Conservation (phyloP, 2,888 invertebrate species). For the Steinernema hermaphroditum region DNA sequence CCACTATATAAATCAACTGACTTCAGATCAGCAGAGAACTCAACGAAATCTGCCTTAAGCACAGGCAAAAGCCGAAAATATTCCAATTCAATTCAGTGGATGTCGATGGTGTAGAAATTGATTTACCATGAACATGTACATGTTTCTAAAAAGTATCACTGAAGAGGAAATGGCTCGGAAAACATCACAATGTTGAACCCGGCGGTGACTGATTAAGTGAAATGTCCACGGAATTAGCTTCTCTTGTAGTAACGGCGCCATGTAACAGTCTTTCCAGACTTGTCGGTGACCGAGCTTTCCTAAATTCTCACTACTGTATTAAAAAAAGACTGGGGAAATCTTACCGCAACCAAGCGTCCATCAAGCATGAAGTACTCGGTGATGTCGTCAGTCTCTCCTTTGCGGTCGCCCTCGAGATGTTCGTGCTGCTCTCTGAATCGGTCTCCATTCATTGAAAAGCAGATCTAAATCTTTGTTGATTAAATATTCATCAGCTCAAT, state of each 20-base stretch:
- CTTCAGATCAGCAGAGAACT: slow-evolving; percentile 57
- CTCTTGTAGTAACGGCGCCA: slow-evolving; percentile 22
- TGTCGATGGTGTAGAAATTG: slow-evolving; percentile 64
- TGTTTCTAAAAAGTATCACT: neutral
- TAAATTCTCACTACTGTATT: neutral
- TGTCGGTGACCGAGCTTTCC: slow-evolving; percentile 24
- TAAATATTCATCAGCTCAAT: neutral
- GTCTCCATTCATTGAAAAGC: slow-evolving; percentile 20
- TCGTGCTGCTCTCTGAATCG: slow-evolving; percentile 22
- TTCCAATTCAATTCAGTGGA: slow-evolving; percentile 65
- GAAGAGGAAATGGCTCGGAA: neutral
- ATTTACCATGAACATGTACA: slow-evolving; percentile 47
- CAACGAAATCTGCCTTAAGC: slow-evolving; percentile 61
- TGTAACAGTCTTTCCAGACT: slow-evolving; percentile 17
- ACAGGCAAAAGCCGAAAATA: slow-evolving; percentile 63
- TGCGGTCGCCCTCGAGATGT: slow-evolving; percentile 23
- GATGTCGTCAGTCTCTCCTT: slow-evolving; percentile 18
- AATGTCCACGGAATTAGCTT: neutral
- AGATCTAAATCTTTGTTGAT: slow-evolving; percentile 4
- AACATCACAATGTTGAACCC: slow-evolving; percentile 17
- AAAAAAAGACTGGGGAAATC: neutral
- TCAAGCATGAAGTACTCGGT: slow-evolving; percentile 12
- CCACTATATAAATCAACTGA: neutral
- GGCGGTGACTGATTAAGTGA: neutral
- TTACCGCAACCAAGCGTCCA: slow-evolving; percentile 16